Evolutionary conservation across 2,113 vertebrate genomes (phyloP), one percentile per base, ranked within the genome.

Genomic region (Grammatotria lemairii): DNA sequence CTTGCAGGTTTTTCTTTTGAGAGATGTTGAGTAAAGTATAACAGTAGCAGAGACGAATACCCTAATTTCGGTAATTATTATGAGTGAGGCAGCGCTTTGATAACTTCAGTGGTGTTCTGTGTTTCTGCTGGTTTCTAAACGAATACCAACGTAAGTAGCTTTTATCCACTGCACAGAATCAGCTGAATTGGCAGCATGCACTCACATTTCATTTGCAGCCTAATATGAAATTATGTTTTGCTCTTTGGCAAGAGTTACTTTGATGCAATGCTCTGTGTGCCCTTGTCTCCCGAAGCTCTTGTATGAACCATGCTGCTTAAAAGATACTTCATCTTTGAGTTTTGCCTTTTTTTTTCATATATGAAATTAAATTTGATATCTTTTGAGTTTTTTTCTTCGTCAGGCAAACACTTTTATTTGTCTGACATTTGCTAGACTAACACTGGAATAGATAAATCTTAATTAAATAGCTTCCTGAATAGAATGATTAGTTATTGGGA

Each of bases 51-150:
- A 78, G 49, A 83, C 8, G 2, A 83, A 57, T 33, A 81, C 60
- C 10, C 31, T 75, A 83, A 91, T 87, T 57, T 38, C 68, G 82
- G 87, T 87, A 21, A 85, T 89, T 85, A 81, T 84, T 88, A 60
- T 70, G 31, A 88, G 87, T 4, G 1, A 80, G 63, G 65, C 65
- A 14, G 42, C 9, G 19, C 60, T 87, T 85, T 90, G 70, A 49
- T 31, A 78, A 31, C 42, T 75, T 75, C 42, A 49, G 10, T 49
- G 17, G 54, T 6, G 65, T 45, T 45, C 17, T 51, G 13, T 73
- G 35, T 38, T 6, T 80, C 84, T 63, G 70, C 40, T 31, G 73
- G 28, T 35, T 90, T 85, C 85, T 63, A 40, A 65, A 85, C 70
- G 58, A 38, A 42, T 83, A 60, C 73, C 58, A 58, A 54, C 47